phyloP scores from a whole-genome alignment of 2,113 vertebrate species.

The Hyperoodon ampullatus region DNA sequence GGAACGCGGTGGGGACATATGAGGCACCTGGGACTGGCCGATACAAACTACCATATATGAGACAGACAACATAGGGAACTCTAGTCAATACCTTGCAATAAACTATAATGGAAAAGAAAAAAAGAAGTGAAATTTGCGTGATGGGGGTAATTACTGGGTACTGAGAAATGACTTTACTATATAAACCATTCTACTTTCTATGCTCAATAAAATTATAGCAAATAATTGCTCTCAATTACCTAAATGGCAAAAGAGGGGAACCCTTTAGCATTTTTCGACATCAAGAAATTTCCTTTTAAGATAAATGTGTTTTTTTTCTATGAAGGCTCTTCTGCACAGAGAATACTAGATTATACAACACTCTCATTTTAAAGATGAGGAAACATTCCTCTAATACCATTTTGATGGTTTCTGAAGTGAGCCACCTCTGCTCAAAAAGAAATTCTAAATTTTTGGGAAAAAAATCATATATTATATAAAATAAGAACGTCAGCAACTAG shows the following conservation, averaged over 20 bases:
- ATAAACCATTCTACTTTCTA: not conserved
- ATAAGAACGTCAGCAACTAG: not conserved
- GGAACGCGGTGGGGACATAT: not conserved
- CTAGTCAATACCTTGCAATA: not conserved
- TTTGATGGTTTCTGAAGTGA: not conserved
- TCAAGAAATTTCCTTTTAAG: not conserved
- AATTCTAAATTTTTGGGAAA: not conserved
- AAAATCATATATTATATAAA: not conserved
- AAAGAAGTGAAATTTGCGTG: not conserved
- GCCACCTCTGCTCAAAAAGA: not conserved
- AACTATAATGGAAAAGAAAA: not conserved
- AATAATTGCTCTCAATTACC: not conserved
- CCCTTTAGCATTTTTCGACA: not conserved
- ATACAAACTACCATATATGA: not conserved
- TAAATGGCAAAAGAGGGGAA: not conserved
- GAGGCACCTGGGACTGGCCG: not conserved
- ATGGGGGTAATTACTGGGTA: not conserved
- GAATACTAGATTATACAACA: not conserved
- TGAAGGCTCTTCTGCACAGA: not conserved
- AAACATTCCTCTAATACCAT: not conserved
- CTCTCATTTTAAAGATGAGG: not conserved
- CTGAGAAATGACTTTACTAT: not conserved
- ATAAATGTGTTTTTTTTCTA: not conserved
- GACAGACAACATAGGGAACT: not conserved
- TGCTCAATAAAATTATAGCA: slow-evolving; percentile 4